phyloP scores from a whole-genome alignment of 2,113 vertebrate genomes.

The Phylloscopus trochilus region DNA sequence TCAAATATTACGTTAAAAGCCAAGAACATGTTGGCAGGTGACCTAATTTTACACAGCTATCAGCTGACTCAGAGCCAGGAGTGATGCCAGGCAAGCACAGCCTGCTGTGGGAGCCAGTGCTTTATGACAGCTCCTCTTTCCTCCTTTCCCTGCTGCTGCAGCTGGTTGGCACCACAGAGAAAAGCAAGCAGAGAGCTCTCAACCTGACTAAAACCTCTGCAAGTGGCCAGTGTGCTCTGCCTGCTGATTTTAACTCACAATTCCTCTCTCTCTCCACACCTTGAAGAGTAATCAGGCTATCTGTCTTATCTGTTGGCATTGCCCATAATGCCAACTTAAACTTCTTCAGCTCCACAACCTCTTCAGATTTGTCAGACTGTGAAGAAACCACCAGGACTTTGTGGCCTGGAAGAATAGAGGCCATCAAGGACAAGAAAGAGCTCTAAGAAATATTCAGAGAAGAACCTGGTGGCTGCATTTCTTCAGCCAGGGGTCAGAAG shows the following conservation, averaged over 20 bases:
- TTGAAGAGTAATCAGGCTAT: neutral
- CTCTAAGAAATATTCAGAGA: neutral
- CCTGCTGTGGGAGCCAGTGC: neutral
- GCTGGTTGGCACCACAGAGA: neutral
- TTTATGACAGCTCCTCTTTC: neutral
- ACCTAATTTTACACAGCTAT: constrained; percentile 29
- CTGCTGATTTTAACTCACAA: neutral
- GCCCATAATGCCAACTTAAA: neutral
- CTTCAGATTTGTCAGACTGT: neutral
- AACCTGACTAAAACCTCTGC: neutral
- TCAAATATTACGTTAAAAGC: neutral
- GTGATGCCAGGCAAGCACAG: neutral
- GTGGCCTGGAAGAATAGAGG: neutral
- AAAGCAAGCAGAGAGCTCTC: neutral
- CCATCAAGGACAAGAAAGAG: neutral
- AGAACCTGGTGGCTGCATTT: neutral
- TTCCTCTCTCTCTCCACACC: neutral
- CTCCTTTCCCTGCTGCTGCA: neutral
- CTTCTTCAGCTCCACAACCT: neutral
- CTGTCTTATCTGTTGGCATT: neutral
- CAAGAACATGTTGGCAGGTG: constrained; percentile 1
- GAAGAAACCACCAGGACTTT: neutral
- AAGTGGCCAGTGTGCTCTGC: neutral
- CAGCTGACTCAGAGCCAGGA: neutral
- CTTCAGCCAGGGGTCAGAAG: neutral